Conservation (phyloP, 1,140 invertebrate genomes). For the Danaus melanippus region DNA sequence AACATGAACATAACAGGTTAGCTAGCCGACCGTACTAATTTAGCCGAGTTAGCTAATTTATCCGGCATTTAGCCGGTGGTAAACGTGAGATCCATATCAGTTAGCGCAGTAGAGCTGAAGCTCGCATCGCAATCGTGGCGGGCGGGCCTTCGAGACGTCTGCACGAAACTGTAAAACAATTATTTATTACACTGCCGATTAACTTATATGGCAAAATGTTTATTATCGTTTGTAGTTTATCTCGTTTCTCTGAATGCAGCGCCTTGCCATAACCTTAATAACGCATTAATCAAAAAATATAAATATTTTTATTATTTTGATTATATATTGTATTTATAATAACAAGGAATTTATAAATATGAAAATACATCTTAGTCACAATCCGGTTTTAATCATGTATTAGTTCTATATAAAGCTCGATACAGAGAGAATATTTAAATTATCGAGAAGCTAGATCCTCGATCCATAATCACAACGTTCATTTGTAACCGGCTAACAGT, state of each 20-base stretch:
- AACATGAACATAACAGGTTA: slow-evolving; percentile 5
- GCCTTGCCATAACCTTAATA: too few relatives aligned
- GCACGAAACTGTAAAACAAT: slow-evolving; percentile 42
- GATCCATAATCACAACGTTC: slow-evolving; percentile 60
- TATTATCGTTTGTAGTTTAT: too few relatives aligned
- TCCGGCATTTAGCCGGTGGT: slow-evolving; percentile 60
- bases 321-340: too few relatives aligned
- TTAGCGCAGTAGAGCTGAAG: slow-evolving; percentile 36
- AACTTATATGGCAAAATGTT: slow-evolving; percentile 7
- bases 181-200: slow-evolving; percentile 37
- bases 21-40: slow-evolving; percentile 46
- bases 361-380: too few relatives aligned
- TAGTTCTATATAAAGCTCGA: slow-evolving; percentile 10
- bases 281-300: too few relatives aligned
- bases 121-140: slow-evolving; percentile 45
- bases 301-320: too few relatives aligned
- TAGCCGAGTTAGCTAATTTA: slow-evolving; percentile 64
- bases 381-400: too few relatives aligned
- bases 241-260: too few relatives aligned
- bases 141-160: slow-evolving; percentile 40
- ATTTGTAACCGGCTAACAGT: slow-evolving; percentile 64
- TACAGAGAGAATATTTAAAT: slow-evolving; percentile 63
- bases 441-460: slow-evolving; percentile 59
- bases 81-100: slow-evolving; percentile 66
- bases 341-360: too few relatives aligned